phyloP scores from a whole-genome alignment of 1,140 invertebrate genomes.

The Andrena cerasifolii region DNA sequence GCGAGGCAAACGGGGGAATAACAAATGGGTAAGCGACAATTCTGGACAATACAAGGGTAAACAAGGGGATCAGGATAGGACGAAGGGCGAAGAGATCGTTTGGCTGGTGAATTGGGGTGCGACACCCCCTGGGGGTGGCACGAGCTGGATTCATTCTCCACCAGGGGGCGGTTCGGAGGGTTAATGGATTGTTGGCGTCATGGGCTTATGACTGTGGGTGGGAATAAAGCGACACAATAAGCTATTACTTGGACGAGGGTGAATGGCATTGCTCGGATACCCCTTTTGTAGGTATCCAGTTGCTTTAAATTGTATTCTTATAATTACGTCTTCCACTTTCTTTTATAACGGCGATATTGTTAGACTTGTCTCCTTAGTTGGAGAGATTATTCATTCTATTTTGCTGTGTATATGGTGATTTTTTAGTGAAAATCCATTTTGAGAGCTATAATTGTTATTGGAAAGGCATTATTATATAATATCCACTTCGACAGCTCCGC shows the following conservation, averaged over 20 bases:
- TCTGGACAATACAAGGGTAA: constrained; percentile 81
- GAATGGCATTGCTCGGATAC: background rate
- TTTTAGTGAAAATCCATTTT: too few relatives aligned
- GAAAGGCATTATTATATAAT: too few relatives aligned
- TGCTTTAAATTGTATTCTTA: too few relatives aligned
- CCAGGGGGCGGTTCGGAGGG: constrained; percentile 69
- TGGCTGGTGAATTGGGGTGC: constrained; percentile 68
- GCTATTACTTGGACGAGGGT: background rate
- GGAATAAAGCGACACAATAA: background rate
- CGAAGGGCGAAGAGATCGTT: constrained; percentile 68
- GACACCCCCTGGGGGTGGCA: constrained; percentile 67
- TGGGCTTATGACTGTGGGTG: constrained; percentile 35
- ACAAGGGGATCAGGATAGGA: constrained; percentile 79
- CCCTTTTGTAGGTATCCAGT: too few relatives aligned
- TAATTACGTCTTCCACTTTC: too few relatives aligned
- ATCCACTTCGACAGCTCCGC: too few relatives aligned
- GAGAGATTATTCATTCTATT: too few relatives aligned
- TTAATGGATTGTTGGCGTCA: constrained; percentile 63
- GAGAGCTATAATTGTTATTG: too few relatives aligned
- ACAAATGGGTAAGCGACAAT: constrained; percentile 24
- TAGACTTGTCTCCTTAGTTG: too few relatives aligned
- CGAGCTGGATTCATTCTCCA: constrained; percentile 59
- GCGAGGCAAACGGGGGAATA: background rate
- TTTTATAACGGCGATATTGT: too few relatives aligned
- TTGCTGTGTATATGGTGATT: too few relatives aligned